A percentile compares a stretch with the other conserved stretches of the same genome.
These are phyloP conservation scores for Scaptomyza parva DNA, from an alignment of 2,888 invertebrate species.

Conservation along the genomic window DNA sequence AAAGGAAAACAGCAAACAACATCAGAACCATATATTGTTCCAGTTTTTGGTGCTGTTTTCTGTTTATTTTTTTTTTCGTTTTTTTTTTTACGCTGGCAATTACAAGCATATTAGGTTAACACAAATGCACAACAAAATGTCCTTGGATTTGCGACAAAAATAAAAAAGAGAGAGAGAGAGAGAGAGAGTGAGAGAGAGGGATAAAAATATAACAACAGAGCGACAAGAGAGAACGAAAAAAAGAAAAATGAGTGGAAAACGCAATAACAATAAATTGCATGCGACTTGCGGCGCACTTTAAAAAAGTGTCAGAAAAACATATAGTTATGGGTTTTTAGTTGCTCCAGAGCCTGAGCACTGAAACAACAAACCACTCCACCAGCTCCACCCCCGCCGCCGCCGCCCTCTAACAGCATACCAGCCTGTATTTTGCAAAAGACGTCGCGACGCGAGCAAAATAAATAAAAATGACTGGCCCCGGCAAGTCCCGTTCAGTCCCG, in stretches of 20 bases:
- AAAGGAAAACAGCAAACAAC: slow-evolving; percentile 17
- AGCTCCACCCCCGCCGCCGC: background rate
- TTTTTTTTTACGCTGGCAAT: slow-evolving; percentile 57
- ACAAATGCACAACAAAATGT: slow-evolving; percentile 68
- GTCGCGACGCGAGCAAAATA: slow-evolving; percentile 54
- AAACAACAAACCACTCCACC: slow-evolving; percentile 1
- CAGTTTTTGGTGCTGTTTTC: slow-evolving; percentile 29
- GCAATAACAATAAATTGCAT: slow-evolving; percentile 75
- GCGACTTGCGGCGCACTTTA: slow-evolving; percentile 72
- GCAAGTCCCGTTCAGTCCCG: slow-evolving; percentile 43
- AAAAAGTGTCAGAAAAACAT: slow-evolving; percentile 77
- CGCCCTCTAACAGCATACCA: background rate
- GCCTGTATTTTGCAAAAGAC: slow-evolving; percentile 32
- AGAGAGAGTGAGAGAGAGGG: background rate
- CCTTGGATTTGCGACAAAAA: slow-evolving; percentile 60
- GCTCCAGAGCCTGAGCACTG: slow-evolving; percentile 39
- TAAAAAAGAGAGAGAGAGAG: background rate
- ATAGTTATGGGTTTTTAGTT: slow-evolving; percentile 75
- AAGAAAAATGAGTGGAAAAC: slow-evolving; percentile 46
- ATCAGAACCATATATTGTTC: slow-evolving; percentile 39
- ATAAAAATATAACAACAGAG: slow-evolving; percentile 6
- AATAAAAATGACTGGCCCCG: slow-evolving; percentile 55
- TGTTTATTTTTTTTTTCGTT: slow-evolving; percentile 44
- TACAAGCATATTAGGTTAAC: slow-evolving; percentile 76
- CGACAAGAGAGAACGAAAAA: background rate